A percentile compares a stretch with the other conserved stretches of the same genome.
phyloP scores from a whole-genome alignment of 1,140 invertebrate species.

The Anoplophora glabripennis region DNA sequence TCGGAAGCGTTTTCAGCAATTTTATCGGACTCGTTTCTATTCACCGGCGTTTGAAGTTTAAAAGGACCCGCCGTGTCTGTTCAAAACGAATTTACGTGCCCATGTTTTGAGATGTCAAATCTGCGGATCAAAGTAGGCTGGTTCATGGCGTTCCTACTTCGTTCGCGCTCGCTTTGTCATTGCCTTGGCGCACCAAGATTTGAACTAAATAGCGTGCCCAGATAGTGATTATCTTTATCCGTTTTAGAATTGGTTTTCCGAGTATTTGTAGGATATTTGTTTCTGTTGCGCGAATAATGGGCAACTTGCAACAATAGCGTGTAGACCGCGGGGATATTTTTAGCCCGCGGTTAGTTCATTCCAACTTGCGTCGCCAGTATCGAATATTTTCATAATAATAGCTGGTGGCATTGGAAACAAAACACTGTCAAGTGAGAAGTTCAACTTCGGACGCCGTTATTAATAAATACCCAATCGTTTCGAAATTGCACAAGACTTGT shows the following conservation, averaged over 20 bases:
- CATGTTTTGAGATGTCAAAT: constrained; percentile 22
- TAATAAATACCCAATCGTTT: too few species aligned
- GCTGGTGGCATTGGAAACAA: constrained; percentile 1
- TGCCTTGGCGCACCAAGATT: not conserved
- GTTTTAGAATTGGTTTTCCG: constrained; percentile 2
- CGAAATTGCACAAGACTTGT: too few species aligned
- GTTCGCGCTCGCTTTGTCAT: constrained; percentile 18
- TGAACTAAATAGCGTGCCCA: constrained; percentile 2
- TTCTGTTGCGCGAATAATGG: not conserved
- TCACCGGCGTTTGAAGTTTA: not conserved
- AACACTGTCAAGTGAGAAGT: not conserved
- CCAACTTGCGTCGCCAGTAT: not conserved
- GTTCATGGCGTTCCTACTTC: constrained; percentile 22
- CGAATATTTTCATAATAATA: not conserved
- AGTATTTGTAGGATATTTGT: not conserved
- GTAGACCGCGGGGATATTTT: not conserved
- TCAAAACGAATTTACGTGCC: constrained; percentile 1
- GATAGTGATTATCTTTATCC: constrained; percentile 3
- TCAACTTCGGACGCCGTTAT: too few species aligned
- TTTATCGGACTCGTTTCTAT: not conserved
- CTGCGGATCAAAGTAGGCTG: constrained; percentile 19
- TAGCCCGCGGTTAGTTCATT: not conserved
- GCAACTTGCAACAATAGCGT: too few species aligned
- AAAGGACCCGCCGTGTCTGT: not conserved
- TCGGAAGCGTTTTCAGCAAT: not conserved